These are phyloP conservation scores for Ctenomys sociabilis DNA, from an alignment of 2,113 vertebrate species.

Conservation along the genomic window DNA sequence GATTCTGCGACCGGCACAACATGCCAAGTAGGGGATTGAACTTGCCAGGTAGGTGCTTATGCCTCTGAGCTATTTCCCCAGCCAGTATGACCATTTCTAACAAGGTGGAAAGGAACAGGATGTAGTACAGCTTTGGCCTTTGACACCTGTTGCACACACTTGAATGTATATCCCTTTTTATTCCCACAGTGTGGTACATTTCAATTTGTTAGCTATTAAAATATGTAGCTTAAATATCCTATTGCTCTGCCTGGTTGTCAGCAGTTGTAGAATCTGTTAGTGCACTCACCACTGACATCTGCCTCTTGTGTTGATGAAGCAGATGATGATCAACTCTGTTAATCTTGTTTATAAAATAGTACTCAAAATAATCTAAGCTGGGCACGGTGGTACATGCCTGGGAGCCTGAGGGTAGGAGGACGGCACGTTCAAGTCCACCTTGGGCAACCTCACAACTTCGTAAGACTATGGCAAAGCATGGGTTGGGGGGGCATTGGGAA, in stretches of 20 bases:
- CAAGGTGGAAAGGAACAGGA: background rate
- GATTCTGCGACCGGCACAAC: no score
- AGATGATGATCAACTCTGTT: background rate
- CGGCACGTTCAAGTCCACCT: background rate
- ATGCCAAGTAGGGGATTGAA: no score
- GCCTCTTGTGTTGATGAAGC: background rate
- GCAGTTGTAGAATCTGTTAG: background rate
- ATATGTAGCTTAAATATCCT: background rate
- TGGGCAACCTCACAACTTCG: background rate
- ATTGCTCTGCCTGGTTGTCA: background rate
- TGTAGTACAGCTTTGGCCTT: background rate
- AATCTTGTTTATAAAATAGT: background rate
- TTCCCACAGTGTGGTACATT: background rate
- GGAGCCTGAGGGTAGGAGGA: background rate
- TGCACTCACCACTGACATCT: background rate
- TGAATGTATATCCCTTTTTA: background rate
- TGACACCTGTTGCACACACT: background rate
- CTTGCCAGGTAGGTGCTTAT: no score
- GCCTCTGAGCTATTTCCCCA: no score
- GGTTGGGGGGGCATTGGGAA: background rate
- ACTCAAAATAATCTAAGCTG: background rate
- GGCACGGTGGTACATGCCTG: background rate
- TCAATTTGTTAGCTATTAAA: conserved; percentile 4
- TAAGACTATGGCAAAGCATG: background rate
- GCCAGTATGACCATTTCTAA: background rate